phyloP scores from a whole-genome alignment of 1,140 invertebrate species.

The Thereuonema tuberculata region DNA sequence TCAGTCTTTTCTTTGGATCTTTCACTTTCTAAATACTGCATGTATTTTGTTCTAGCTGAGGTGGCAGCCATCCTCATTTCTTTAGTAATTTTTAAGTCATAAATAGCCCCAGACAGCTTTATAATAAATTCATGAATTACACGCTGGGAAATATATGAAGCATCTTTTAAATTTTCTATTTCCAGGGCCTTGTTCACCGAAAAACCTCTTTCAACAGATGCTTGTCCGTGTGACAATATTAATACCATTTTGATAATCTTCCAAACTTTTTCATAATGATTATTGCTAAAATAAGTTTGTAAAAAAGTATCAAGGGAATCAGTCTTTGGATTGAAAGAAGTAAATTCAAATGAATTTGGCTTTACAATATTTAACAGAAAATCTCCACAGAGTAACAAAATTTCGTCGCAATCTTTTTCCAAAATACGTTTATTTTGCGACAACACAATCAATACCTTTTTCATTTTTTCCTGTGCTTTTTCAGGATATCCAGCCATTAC shows the following conservation, averaged over 20 bases:
- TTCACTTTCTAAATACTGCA: not conserved
- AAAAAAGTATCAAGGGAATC: not conserved
- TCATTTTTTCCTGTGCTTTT: not conserved
- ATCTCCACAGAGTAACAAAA: not conserved
- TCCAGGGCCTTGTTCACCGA: not conserved
- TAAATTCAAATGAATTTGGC: not conserved
- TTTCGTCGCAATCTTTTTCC: not conserved
- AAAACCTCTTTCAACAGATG: not conserved
- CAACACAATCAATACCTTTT: not conserved
- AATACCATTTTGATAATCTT: not conserved
- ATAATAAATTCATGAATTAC: not conserved
- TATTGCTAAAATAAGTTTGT: not conserved
- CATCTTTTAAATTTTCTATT: not conserved
- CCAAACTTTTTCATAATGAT: not conserved
- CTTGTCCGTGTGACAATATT: not conserved
- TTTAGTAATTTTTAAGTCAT: not conserved
- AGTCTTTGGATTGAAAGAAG: not conserved
- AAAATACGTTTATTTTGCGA: not conserved
- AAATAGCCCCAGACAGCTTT: not conserved
- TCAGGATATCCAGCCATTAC: not conserved
- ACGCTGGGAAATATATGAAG: not conserved
- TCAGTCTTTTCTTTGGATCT: not conserved
- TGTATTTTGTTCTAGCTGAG: not conserved
- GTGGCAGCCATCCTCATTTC: not conserved
- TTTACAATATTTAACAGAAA: not conserved